A percentile compares a stretch with the other conserved stretches of the same genome.
Conservation (phyloP, 2,797 vertebrate genomes). For the Pangasius sanitwongsei region DNA sequence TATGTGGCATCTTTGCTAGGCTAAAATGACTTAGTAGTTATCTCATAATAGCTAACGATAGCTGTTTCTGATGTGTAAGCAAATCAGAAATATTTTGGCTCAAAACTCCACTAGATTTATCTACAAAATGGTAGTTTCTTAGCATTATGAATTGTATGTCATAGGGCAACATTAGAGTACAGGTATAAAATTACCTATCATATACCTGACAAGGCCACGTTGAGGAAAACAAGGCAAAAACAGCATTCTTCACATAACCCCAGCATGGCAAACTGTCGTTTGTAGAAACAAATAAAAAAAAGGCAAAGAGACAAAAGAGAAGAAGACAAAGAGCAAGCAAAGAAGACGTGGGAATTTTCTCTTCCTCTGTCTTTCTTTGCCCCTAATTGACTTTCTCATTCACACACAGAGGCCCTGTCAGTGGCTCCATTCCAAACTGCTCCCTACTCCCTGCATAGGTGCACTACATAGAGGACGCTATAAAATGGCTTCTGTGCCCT, state of each 20-base stretch:
- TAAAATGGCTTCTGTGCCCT: neutral
- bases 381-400: conserved; percentile 64
- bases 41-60: neutral
- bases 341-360: conserved; percentile 41
- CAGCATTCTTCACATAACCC: neutral
- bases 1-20: neutral
- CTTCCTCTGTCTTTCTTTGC: conserved; percentile 28
- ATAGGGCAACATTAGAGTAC: neutral
- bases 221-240: neutral
- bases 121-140: neutral
- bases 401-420: conserved; percentile 37
- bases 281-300: conserved; percentile 32
- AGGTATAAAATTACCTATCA: neutral
- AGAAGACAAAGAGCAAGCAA: conserved; percentile 36
- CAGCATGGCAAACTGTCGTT: conserved; percentile 29
- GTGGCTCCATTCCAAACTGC: conserved; percentile 23
- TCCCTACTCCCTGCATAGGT: conserved; percentile 4
- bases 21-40: neutral
- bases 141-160: neutral
- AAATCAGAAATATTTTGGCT: neutral
- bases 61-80: neutral
- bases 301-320: conserved; percentile 37
- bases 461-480: neutral
- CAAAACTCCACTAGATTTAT: neutral
- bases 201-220: neutral